phyloP scores from a whole-genome alignment of 2,797 vertebrate genomes.

The Cuculus canorus region DNA sequence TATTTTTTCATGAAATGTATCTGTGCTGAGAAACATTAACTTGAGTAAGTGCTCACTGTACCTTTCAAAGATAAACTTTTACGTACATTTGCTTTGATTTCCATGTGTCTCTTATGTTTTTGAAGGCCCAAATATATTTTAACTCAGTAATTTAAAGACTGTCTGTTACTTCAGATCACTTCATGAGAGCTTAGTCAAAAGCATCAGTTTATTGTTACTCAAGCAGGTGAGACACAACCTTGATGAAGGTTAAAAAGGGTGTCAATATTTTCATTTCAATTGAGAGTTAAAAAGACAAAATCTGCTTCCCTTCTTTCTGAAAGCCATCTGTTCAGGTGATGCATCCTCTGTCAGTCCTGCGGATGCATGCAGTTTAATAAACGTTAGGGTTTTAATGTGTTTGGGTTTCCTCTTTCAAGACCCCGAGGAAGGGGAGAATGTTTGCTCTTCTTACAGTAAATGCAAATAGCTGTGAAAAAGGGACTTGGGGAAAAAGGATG shows the following conservation, averaged over 20 bases:
- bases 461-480: not conserved
- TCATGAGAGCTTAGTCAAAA: not conserved
- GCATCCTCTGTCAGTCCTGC: not conserved
- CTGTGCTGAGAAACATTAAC: conserved; percentile 34
- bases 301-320: not conserved
- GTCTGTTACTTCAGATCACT: not conserved
- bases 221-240: not conserved
- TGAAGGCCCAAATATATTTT: not conserved
- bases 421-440: not conserved
- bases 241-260: not conserved
- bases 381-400: not conserved
- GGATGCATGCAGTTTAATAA: not conserved
- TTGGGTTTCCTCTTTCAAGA: not conserved
- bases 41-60: conserved; percentile 18
- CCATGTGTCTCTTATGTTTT: not conserved
- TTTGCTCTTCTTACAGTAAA: not conserved
- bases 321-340: not conserved
- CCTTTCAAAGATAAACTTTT: conserved; percentile 40
- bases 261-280: not conserved
- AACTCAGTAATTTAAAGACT: not conserved
- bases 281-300: not conserved
- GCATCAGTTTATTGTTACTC: not conserved
- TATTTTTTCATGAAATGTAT: not conserved
- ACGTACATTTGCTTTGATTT: conserved; percentile 8
- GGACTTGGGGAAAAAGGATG: not conserved